Conservation (phyloP, 2,888 invertebrate genomes). For the Andrena marginata region DNA sequence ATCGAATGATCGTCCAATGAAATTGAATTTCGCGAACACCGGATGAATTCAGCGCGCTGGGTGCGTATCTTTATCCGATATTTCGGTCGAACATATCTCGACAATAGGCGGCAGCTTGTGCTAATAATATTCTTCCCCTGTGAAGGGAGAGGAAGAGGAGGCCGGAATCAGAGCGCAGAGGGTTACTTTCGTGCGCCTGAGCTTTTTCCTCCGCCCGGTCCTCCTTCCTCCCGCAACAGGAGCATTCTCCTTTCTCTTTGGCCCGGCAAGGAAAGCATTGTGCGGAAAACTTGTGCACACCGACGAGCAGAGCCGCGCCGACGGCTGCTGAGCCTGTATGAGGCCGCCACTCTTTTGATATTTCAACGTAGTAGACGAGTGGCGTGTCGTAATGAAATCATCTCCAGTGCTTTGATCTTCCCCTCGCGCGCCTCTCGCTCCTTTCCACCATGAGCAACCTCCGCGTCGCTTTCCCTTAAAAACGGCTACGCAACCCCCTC, state of each 20-base stretch:
- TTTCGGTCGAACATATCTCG: conserved; percentile 76
- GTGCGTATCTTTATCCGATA: conserved; percentile 58
- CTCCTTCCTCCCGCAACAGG: conserved; percentile 42
- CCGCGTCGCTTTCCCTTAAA: conserved; percentile 70
- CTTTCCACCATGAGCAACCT: conserved; percentile 68
- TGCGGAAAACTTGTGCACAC: conserved; percentile 73
- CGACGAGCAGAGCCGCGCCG: conserved; percentile 57
- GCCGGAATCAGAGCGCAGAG: conserved; percentile 65
- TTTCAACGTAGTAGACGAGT: conserved; percentile 83
- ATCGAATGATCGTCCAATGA: neutral
- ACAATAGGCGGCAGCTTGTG: conserved; percentile 81
- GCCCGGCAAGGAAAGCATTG: conserved; percentile 74
- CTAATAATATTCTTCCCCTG: conserved; percentile 82
- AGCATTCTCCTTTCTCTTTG: conserved; percentile 52
- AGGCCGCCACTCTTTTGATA: conserved; percentile 83
- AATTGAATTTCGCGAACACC: conserved; percentile 31
- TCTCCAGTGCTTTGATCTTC: conserved; percentile 84
- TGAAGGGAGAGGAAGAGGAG: conserved; percentile 31
- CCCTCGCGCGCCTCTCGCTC: conserved; percentile 69
- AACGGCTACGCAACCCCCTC: conserved; percentile 65
- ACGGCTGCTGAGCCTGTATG: conserved; percentile 73
- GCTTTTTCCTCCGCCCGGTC: conserved; percentile 55
- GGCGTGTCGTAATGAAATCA: conserved; percentile 84
- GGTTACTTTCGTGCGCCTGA: conserved; percentile 65
- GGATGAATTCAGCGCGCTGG: conserved; percentile 28